Evolutionary conservation across 2,113 vertebrate genomes (phyloP).

Genomic region (Ceratotherium simum): DNA sequence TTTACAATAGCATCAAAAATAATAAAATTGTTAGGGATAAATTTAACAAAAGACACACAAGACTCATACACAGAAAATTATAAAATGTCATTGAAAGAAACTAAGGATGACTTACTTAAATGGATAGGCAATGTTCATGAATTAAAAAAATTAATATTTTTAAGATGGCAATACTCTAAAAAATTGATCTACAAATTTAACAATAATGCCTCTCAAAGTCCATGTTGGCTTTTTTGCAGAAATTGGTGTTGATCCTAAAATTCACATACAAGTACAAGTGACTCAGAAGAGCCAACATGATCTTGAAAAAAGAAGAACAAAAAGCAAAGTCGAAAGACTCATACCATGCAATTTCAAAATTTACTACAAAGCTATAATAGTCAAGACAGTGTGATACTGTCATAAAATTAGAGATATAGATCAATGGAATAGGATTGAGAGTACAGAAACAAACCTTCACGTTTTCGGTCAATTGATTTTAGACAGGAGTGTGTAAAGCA

Average conservation of each 20-base stretch:
- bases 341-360: not conserved
- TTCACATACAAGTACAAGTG: not conserved
- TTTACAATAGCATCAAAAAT: not conserved
- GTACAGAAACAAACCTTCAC: not conserved
- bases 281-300: not conserved
- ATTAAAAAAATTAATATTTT: not conserved
- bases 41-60: not conserved
- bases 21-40: not conserved
- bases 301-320: not conserved
- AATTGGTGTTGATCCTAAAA: not conserved
- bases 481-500: not conserved
- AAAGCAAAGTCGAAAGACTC: not conserved
- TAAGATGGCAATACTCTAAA: not conserved
- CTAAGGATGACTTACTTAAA: not conserved
- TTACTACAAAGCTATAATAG: not conserved
- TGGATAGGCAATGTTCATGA: not conserved
- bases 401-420: not conserved
- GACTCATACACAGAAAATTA: not conserved
- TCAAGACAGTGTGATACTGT: not conserved
- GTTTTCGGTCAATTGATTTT: not conserved
- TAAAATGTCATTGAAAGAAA: not conserved
- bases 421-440: not conserved
- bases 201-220: not conserved
- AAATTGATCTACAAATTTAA: not conserved
- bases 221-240: not conserved